These are phyloP conservation scores for Hyalella azteca DNA, from an alignment of 2,888 invertebrate species.

Conservation along the genomic window DNA sequence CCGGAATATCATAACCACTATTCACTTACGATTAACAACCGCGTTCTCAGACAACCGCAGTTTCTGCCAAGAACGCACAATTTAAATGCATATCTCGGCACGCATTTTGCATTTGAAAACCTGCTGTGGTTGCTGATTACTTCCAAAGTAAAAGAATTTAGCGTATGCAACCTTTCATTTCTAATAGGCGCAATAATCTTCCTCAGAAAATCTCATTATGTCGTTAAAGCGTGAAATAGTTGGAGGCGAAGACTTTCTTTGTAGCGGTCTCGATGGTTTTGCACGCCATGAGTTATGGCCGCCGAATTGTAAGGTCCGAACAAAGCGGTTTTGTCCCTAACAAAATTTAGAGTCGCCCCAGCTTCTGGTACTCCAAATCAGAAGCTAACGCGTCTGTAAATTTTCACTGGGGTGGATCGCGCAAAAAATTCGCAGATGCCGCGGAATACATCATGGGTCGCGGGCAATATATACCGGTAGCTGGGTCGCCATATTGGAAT, in stretches of 20 bases:
- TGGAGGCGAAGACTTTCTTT: background rate
- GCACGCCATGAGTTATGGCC: slow-evolving; percentile 24
- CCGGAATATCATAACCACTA: too few relatives aligned
- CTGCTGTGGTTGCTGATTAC: background rate
- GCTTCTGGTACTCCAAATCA: too few relatives aligned
- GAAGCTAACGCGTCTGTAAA: too few relatives aligned
- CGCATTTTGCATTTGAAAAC: background rate
- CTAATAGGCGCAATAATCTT: slow-evolving; percentile 1
- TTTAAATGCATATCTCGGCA: too few relatives aligned
- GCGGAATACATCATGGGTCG: slow-evolving; percentile 8
- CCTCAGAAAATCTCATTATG: slow-evolving; percentile 18
- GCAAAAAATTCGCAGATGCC: background rate
- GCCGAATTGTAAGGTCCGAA: slow-evolving; percentile 16
- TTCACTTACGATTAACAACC: too few relatives aligned
- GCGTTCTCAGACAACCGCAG: too few relatives aligned
- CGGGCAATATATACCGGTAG: too few relatives aligned
- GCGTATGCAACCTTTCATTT: too few relatives aligned
- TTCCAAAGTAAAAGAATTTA: background rate
- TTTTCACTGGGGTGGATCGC: too few relatives aligned
- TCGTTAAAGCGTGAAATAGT: slow-evolving; percentile 30
- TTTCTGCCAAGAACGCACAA: too few relatives aligned
- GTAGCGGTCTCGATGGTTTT: background rate
- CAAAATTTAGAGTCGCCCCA: too few relatives aligned
- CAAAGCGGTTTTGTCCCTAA: background rate
- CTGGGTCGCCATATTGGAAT: too few relatives aligned